These are phyloP conservation scores for Nothobranchius furzeri DNA, from an alignment of 2,113 vertebrate species.

Conservation along the genomic window DNA sequence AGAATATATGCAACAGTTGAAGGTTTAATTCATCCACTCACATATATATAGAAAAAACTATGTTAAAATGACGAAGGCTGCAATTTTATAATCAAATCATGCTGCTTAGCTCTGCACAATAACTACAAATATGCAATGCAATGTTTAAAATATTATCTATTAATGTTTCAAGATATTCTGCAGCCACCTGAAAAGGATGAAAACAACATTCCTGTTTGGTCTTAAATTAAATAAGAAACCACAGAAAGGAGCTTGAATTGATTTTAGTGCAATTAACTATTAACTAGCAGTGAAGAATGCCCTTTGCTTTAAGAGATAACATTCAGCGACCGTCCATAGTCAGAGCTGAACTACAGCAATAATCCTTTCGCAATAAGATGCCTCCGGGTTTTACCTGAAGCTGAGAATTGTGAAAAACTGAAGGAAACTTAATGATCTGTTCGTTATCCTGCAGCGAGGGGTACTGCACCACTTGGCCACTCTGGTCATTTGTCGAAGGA, in stretches of 20 bases:
- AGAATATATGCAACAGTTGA: not conserved
- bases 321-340: not conserved
- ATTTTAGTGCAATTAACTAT: constrained; percentile 19
- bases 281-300: constrained; percentile 18
- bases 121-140: too few relatives aligned
- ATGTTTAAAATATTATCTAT: too few relatives aligned
- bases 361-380: not conserved
- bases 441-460: constrained; percentile 42
- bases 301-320: constrained; percentile 50
- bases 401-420: constrained; percentile 37
- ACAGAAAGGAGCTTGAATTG: constrained; percentile 7
- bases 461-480: constrained; percentile 34
- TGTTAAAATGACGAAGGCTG: too few relatives aligned
- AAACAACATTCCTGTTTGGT: too few relatives aligned
- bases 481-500: constrained; percentile 61
- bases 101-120: too few relatives aligned
- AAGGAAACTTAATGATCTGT: constrained; percentile 53
- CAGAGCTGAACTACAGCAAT: not conserved
- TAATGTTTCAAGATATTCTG: too few relatives aligned
- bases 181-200: too few relatives aligned
- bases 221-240: not conserved
- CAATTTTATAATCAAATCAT: too few relatives aligned
- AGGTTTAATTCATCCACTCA: not conserved
- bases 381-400: constrained; percentile 64
- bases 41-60: too few relatives aligned